These are phyloP conservation scores for Pristiophorus japonicus DNA, from an alignment of 2,113 vertebrate species.

Conservation along the genomic window DNA sequence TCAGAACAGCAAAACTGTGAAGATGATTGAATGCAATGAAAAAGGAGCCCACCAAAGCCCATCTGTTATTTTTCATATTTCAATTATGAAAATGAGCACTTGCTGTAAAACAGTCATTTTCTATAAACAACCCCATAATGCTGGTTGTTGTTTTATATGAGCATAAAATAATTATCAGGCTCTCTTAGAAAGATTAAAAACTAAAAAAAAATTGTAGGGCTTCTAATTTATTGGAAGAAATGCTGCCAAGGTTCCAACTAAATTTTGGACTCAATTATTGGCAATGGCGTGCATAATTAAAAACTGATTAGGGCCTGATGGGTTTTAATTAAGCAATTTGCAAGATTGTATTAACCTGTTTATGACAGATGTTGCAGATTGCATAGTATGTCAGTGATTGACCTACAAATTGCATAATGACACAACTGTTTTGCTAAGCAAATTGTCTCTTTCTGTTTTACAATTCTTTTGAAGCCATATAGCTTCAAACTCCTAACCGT, in stretches of 20 bases:
- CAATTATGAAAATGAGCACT: background rate
- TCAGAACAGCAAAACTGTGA: slow-evolving; percentile 11
- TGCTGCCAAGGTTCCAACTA: background rate
- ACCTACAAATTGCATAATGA: background rate
- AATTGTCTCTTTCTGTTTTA: background rate
- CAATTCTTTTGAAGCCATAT: background rate
- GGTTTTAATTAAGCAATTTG: slow-evolving; percentile 21
- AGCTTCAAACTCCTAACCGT: no score
- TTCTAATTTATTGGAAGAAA: background rate
- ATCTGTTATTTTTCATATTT: background rate
- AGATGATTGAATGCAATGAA: background rate
- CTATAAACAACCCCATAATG: background rate
- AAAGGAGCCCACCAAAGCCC: background rate
- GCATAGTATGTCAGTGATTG: background rate
- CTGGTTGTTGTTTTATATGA: background rate
- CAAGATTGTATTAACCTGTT: background rate
- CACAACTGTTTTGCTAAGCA: background rate
- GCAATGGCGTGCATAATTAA: background rate
- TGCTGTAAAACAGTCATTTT: background rate
- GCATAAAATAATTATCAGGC: background rate
- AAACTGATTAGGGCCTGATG: background rate
- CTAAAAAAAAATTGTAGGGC: no score
- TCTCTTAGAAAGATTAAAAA: no score
- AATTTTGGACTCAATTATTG: background rate
- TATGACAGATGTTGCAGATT: slow-evolving; percentile 12